These are phyloP conservation scores for Tinea semifulvella DNA, from an alignment of 2,888 invertebrate species.

Conservation along the genomic window DNA sequence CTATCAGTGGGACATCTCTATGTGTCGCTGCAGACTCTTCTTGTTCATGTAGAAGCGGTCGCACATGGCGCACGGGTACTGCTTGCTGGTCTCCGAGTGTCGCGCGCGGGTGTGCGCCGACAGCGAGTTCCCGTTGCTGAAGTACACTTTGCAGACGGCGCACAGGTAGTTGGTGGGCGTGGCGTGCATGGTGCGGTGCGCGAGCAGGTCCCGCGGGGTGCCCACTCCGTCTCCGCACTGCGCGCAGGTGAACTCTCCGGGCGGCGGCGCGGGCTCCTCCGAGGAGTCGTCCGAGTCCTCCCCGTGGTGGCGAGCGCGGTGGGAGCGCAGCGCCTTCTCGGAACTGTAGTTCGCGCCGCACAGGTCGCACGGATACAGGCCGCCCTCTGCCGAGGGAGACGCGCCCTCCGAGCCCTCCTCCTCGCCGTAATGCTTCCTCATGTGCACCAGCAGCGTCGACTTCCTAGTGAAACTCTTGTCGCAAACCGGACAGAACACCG, in stretches of 20 bases:
- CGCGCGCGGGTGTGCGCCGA: slow-evolving; percentile 58
- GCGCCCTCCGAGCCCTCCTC: slow-evolving; percentile 38
- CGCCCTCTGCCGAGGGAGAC: slow-evolving; percentile 36
- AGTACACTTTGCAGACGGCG: slow-evolving; percentile 66
- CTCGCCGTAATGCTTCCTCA: slow-evolving; percentile 62
- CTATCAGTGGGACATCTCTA: slow-evolving; percentile 59
- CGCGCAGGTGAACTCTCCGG: slow-evolving; percentile 62
- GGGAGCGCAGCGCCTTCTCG: slow-evolving; percentile 64
- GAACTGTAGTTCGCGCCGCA: slow-evolving; percentile 69
- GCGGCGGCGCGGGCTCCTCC: slow-evolving; percentile 37
- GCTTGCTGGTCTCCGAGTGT: slow-evolving; percentile 60
- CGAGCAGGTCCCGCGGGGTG: slow-evolving; percentile 60
- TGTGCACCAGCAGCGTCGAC: slow-evolving; percentile 70
- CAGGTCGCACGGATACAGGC: slow-evolving; percentile 61
- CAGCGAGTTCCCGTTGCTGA: slow-evolving; percentile 51
- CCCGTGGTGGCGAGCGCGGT: slow-evolving; percentile 68
- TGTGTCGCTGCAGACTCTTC: slow-evolving; percentile 63
- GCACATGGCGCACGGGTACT: slow-evolving; percentile 67
- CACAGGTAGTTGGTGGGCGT: slow-evolving; percentile 63
- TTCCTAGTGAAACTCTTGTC: slow-evolving; percentile 69
- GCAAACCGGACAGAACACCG: slow-evolving; percentile 69
- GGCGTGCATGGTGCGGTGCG: slow-evolving; percentile 64
- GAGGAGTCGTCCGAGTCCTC: slow-evolving; percentile 47
- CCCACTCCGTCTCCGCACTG: slow-evolving; percentile 66
- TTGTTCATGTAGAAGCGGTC: slow-evolving; percentile 65